Percentiles rank a stretch among this genome's conserved stretches.
Conservation (phyloP, 2,888 invertebrate species). For the Didymodactylos carnosus region DNA sequence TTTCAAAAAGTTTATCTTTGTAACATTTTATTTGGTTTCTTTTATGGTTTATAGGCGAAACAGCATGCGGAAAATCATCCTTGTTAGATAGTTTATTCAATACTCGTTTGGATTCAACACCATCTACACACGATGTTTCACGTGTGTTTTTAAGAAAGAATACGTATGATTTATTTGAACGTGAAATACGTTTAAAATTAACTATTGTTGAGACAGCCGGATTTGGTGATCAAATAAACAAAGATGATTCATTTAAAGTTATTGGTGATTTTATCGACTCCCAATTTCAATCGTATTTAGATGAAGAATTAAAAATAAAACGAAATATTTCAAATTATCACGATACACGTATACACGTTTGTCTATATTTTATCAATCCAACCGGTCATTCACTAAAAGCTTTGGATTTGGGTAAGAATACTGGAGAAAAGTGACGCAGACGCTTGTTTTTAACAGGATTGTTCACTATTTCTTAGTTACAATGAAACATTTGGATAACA, state of each 20-base stretch:
- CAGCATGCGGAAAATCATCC: conserved; percentile 92
- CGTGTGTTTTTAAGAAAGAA: conserved; percentile 88
- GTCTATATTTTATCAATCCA: conserved; percentile 94
- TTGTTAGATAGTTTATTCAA: conserved; percentile 96
- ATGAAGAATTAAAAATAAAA: conserved; percentile 79
- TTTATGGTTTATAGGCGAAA: conserved; percentile 63
- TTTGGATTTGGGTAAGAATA: conserved; percentile 5
- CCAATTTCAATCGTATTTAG: conserved; percentile 82
- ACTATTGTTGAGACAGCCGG: conserved; percentile 94
- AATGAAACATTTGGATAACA: conserved; percentile 93
- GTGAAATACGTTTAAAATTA: conserved; percentile 43
- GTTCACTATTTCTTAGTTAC: too few species aligned
- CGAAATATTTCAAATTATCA: conserved; percentile 70
- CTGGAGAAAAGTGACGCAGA: too few species aligned
- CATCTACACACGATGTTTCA: conserved; percentile 78
- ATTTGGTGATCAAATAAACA: conserved; percentile 99
- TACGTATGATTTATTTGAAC: conserved; percentile 50
- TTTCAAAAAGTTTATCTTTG: neutral
- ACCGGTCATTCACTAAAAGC: conserved; percentile 60
- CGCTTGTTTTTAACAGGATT: too few species aligned
- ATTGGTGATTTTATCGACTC: conserved; percentile 94
- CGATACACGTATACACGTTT: conserved; percentile 82
- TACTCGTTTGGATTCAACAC: conserved; percentile 80
- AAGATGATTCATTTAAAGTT: conserved; percentile 74
- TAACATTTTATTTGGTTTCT: neutral